These are phyloP conservation scores for Takifugu rubripes DNA, from an alignment of 2,797 vertebrate species.

Conservation along the genomic window DNA sequence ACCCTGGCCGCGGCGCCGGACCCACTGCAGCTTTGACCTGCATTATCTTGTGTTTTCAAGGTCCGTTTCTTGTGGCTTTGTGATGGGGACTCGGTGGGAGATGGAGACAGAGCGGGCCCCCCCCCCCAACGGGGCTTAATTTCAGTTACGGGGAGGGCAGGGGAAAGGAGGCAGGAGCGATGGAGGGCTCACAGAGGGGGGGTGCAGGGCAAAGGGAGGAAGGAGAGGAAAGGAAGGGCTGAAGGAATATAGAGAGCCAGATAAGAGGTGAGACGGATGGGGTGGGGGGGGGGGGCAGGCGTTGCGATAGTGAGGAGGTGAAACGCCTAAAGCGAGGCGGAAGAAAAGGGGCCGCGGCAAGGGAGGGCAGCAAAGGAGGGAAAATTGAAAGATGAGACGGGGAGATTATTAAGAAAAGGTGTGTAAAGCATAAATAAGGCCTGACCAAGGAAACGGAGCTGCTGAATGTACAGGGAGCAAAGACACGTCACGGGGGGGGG, in stretches of 20 bases:
- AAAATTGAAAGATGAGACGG: constrained; percentile 72
- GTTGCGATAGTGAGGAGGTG: constrained; percentile 63
- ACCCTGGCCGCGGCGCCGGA: constrained; percentile 48
- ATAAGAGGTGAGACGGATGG: constrained; percentile 58
- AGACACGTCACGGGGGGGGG: constrained; percentile 15
- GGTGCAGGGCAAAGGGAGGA: constrained; percentile 46
- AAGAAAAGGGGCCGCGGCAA: constrained; percentile 50
- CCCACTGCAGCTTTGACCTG: constrained; percentile 53
- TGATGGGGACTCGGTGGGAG: constrained; percentile 36
- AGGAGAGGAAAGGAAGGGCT: constrained; percentile 52
- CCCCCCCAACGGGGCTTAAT: constrained; percentile 50
- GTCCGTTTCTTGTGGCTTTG: constrained; percentile 54
- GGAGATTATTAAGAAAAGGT: constrained; percentile 69
- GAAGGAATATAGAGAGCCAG: constrained; percentile 54
- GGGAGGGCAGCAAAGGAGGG: constrained; percentile 54
- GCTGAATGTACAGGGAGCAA: constrained; percentile 16
- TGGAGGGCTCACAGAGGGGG: constrained; percentile 23
- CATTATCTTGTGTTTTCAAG: constrained; percentile 67
- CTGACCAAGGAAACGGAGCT: constrained; percentile 43
- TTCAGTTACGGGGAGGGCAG: constrained; percentile 35
- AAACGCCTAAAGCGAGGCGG: constrained; percentile 49
- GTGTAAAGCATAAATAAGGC: constrained; percentile 57
- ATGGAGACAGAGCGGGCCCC: constrained; percentile 30
- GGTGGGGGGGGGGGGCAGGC: constrained; percentile 33
- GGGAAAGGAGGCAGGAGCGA: constrained; percentile 23